These are phyloP conservation scores for Uria lomvia DNA, from an alignment of 2,113 vertebrate genomes.

Conservation along the genomic window DNA sequence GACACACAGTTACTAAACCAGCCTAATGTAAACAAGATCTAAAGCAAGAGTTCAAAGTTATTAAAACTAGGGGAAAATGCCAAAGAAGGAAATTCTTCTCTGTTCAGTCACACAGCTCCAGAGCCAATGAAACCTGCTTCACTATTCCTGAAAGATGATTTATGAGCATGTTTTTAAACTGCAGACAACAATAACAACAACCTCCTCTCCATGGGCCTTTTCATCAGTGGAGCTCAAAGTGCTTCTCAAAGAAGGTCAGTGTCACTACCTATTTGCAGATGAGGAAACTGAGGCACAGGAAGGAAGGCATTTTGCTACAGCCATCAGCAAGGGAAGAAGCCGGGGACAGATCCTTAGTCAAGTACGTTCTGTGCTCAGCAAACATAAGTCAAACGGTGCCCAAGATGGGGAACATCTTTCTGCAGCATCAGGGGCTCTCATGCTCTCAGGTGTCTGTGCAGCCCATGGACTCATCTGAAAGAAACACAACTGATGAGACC, in stretches of 20 bases:
- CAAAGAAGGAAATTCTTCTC: slow-evolving; percentile 66
- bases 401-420: background rate
- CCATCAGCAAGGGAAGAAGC: background rate
- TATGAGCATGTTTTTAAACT: slow-evolving; percentile 35
- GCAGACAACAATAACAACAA: slow-evolving; percentile 53
- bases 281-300: background rate
- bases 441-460: background rate
- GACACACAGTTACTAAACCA: slow-evolving; percentile 46
- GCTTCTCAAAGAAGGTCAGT: background rate
- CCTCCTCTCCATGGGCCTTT: background rate
- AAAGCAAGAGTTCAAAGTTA: slow-evolving; percentile 66
- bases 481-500: background rate
- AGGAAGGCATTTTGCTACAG: background rate
- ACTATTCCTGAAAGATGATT: background rate
- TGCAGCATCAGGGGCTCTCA: background rate
- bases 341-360: background rate
- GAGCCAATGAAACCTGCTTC: slow-evolving; percentile 34
- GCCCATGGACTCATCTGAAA: background rate
- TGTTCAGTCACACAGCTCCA: slow-evolving; percentile 37
- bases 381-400: background rate
- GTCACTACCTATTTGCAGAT: background rate
- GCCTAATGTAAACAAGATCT: slow-evolving; percentile 62
- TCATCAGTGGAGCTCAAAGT: background rate
- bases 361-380: background rate
- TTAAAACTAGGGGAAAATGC: slow-evolving; percentile 56